phyloP scores from a whole-genome alignment of 2,797 vertebrate genomes.

The Aldrovandia affinis region DNA sequence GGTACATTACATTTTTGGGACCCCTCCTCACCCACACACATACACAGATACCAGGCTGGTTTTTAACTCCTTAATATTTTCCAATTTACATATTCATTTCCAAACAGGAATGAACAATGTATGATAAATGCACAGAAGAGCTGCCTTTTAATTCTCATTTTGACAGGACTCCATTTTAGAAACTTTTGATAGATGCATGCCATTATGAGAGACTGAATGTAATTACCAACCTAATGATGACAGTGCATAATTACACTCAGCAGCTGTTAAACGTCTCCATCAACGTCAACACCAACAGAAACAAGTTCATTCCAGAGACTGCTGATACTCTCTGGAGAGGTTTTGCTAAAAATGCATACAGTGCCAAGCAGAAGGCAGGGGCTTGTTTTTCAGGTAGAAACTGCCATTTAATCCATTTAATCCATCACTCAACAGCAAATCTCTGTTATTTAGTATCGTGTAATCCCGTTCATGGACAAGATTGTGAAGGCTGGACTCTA shows the following conservation, averaged over 20 bases:
- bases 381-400: not conserved
- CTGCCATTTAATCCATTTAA: not conserved
- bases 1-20: not conserved
- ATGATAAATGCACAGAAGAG: not conserved
- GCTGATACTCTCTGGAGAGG: not conserved
- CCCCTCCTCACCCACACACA: not conserved
- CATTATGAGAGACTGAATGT: constrained; percentile 63
- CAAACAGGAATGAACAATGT: not conserved
- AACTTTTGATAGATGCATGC: constrained; percentile 63
- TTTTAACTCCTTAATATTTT: not conserved
- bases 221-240: constrained; percentile 68
- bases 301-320: constrained; percentile 1
- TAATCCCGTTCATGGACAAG: not conserved
- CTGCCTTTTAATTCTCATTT: constrained; percentile 39
- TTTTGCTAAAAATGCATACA: not conserved
- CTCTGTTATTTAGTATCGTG: not conserved
- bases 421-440: not conserved
- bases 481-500: not conserved
- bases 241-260: constrained; percentile 76
- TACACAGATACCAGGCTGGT: not conserved
- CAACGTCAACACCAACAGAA: constrained; percentile 68
- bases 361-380: not conserved
- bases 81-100: not conserved
- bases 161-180: constrained; percentile 54
- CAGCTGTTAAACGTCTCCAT: constrained; percentile 67